Evolutionary conservation across 2,113 vertebrate genomes (phyloP), one percentile per base, ranked within the genome.

Genomic region (Lonchura striata): DNA sequence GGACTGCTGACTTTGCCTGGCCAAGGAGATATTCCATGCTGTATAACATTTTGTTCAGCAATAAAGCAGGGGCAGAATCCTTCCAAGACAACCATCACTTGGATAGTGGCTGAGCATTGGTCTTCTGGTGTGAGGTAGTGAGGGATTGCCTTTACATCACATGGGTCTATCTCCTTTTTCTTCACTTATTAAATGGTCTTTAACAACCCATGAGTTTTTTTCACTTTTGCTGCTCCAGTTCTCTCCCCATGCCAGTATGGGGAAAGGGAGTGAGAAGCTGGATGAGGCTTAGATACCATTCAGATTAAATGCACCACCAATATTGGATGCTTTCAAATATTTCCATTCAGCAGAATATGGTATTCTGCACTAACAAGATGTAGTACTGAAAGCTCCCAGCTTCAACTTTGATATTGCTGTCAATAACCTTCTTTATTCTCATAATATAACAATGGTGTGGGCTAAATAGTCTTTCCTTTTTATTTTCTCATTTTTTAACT

Each of bases 41-140:
- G 1, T 53, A 23, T 63, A 57, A 53, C 22, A 15, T 46, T 20
- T 5, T 42, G 15, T 70, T 78, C 64, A 60, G 16, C 49, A 56
- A 9, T 37, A 68, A 75, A 76, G 10, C 47, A 25, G 25, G 17
- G 15, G 6, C 18, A 41, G 6, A 50, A 27, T 41, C 83, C 57
- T 92, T 60, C 37, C 44, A 69, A 77, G 42, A 37, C 33, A 86
- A 23, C 66, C 17, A 53, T 86, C 22, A 19, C 35, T 35, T 70
- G 28, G 44, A 76, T 27, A 61, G 15, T 47, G 20, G 11, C 57
- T 69, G 35, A 84, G 31, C 28, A 16, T 42, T 0, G 0, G 22
- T 90, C 56, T 87, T 24, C 27, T 71, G 15, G 31, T 46, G 46
- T 61, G n/a, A 88, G 50, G 27, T 64, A 52, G 13, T 75, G 49